Evolutionary conservation across 2,113 vertebrate genomes (phyloP).

Genomic region (Neotoma lepida): DNA sequence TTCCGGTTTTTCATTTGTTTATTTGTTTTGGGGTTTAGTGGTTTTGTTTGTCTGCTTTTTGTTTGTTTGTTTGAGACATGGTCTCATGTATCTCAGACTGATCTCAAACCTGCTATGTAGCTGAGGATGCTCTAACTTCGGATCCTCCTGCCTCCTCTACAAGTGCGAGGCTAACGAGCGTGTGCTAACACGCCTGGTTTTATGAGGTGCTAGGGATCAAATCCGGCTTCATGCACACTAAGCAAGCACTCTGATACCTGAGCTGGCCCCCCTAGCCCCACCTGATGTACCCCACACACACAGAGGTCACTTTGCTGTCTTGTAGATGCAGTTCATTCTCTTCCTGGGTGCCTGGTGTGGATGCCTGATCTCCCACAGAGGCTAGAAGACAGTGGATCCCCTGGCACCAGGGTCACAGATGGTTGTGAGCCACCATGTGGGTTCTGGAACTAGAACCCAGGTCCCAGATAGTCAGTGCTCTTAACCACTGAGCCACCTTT

Average conservation of each 20-base stretch:
- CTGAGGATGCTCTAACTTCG: not conserved
- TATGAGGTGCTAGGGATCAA: not conserved
- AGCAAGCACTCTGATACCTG: not conserved
- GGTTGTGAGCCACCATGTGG: not conserved
- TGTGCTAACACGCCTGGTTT: not conserved
- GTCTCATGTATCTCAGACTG: not conserved
- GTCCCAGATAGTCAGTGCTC: not conserved
- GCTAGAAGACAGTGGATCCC: not conserved
- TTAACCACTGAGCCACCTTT: not conserved
- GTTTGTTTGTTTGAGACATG: not conserved
- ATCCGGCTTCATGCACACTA: not conserved
- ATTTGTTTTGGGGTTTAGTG: not conserved
- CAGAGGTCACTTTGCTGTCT: not conserved
- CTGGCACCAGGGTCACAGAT: not conserved
- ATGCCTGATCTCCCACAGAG: not conserved
- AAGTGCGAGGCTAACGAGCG: no score
- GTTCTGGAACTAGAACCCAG: not conserved
- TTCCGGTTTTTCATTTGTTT: not conserved
- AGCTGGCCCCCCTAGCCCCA: no score
- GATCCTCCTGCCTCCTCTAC: not conserved
- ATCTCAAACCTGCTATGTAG: not conserved
- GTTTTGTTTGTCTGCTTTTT: not conserved
- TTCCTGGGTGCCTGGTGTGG: no score
- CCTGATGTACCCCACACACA: no score
- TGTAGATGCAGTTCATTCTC: not conserved